Percentiles rank a stretch among this genome's conserved stretches.
Evolutionary conservation across 2,113 vertebrate genomes (phyloP).

Genomic region (Emberiza fucata): DNA sequence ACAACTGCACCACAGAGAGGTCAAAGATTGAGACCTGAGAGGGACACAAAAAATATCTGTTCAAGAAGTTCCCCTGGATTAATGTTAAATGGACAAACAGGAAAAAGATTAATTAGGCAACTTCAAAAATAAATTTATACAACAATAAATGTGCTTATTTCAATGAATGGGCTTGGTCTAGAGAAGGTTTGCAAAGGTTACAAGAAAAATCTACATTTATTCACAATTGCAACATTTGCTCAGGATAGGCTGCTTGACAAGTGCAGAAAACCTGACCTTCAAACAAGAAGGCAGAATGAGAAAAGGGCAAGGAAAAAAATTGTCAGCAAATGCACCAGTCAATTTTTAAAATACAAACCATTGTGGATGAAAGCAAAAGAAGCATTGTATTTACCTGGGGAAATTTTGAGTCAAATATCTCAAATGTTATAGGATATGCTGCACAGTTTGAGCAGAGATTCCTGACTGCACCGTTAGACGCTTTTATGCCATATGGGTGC

Average conservation of each 20-base stretch:
- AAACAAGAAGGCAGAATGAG: background rate
- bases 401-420: background rate
- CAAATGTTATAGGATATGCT: background rate
- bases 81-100: background rate
- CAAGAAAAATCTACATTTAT: background rate
- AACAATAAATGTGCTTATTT: background rate
- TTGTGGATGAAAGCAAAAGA: background rate
- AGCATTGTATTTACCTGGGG: background rate
- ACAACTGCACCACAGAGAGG: background rate
- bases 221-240: background rate
- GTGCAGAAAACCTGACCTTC: background rate
- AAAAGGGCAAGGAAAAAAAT: rapidly evolving
- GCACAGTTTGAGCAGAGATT: background rate
- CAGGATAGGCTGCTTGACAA: background rate
- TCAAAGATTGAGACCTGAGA: background rate
- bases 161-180: background rate
- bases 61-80: background rate
- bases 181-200: background rate
- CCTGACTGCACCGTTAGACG: background rate
- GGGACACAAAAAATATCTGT: background rate
- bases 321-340: background rate
- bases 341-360: background rate
- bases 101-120: background rate
- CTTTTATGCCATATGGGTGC: background rate
- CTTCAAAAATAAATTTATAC: background rate